A percentile compares a stretch with the other conserved stretches of the same genome.
Evolutionary conservation across 30 jellyfish, hydroid and myxozoan genomes (phyloP).

Genomic region (Cassiopea xamachana): DNA sequence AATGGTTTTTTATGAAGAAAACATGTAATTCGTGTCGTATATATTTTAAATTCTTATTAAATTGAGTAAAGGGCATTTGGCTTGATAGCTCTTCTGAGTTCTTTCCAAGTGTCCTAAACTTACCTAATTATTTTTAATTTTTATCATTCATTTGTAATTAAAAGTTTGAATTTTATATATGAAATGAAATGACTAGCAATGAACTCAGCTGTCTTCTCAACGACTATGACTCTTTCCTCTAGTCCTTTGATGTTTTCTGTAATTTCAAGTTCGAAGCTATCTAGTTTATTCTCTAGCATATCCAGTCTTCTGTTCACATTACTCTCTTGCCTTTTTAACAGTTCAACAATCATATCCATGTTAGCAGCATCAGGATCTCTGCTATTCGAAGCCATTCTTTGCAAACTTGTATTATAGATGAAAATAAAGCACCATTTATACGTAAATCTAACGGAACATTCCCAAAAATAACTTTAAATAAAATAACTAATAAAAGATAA

Average conservation of each 20-base stretch:
- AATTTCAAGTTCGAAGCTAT: not conserved
- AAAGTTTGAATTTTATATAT: no score
- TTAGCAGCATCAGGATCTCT: not conserved
- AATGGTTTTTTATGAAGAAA: no score
- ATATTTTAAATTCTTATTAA: no score
- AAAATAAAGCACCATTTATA: not conserved
- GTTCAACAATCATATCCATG: not conserved
- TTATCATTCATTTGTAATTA: no score
- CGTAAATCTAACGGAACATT: not conserved
- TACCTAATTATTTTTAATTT: no score
- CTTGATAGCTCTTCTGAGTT: no score
- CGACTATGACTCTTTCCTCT: not conserved
- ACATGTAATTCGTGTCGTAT: no score
- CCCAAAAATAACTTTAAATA: not conserved
- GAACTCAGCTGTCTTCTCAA: slow-evolving; percentile 12
- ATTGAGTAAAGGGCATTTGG: no score
- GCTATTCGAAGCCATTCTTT: not conserved
- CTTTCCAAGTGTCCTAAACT: no score
- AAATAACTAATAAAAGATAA: not conserved
- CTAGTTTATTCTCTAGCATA: not conserved
- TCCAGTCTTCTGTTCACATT: not conserved
- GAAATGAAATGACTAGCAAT: slow-evolving; percentile 3
- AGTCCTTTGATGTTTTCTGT: slow-evolving; percentile 7
- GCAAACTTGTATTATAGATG: not conserved
- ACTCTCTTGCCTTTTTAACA: slow-evolving; percentile 4